Evolutionary conservation across 2,888 invertebrate genomes (phyloP).

Genomic region (Argyresthia albistria): DNA sequence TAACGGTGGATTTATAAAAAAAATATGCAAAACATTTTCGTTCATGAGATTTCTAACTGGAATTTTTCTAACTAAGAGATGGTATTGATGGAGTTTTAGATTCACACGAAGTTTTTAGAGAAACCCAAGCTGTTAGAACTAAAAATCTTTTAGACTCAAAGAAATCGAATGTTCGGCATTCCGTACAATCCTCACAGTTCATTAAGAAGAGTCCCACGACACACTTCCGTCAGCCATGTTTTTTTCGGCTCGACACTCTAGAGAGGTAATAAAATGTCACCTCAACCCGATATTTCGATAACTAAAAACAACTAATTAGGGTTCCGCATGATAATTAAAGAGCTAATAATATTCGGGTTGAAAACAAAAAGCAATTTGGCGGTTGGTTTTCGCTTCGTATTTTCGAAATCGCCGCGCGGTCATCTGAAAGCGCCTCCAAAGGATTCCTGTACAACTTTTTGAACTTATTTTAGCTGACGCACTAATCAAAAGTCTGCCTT

Average conservation of each 20-base stretch:
- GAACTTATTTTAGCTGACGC: constrained; percentile 1
- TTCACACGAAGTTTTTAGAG: too few species aligned
- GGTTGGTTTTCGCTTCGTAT: constrained; percentile 61
- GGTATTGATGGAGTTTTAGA: too few species aligned
- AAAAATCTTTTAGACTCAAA: too few species aligned
- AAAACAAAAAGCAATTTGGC: constrained; percentile 45
- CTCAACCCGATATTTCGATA: constrained; percentile 10
- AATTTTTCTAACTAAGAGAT: too few species aligned
- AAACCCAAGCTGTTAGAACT: too few species aligned
- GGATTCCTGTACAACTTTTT: constrained; percentile 7
- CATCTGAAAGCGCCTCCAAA: constrained; percentile 29
- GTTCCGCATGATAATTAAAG: constrained; percentile 48
- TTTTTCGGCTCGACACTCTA: constrained; percentile 1
- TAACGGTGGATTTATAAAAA: neutral
- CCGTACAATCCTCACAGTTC: too few species aligned
- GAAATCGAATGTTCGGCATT: too few species aligned
- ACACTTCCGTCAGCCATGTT: neutral
- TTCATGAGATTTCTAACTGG: too few species aligned
- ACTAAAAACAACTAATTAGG: constrained; percentile 46
- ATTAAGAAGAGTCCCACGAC: too few species aligned
- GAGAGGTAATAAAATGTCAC: constrained; percentile 36
- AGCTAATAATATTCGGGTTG: constrained; percentile 36
- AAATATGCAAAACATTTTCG: neutral
- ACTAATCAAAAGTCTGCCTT: constrained; percentile 7
- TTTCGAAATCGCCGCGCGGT: constrained; percentile 58